phyloP scores from a whole-genome alignment of 1,140 invertebrate species.

The Luehdorfia chinensis region DNA sequence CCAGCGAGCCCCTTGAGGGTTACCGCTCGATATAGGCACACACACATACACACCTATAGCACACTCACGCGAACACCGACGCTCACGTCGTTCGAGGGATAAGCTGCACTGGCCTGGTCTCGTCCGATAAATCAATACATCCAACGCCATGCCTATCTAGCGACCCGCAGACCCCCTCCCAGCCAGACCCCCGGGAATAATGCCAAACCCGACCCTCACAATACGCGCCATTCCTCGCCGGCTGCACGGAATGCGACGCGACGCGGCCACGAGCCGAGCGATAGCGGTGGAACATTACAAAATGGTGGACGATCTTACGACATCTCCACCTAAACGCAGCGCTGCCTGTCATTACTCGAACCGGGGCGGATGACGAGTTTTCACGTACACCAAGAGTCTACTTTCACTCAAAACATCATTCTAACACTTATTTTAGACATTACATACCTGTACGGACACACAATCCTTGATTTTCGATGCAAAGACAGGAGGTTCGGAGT shows the following conservation, averaged over 20 bases:
- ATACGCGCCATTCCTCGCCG: constrained; percentile 57
- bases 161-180: constrained; percentile 58
- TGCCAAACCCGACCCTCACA: constrained; percentile 63
- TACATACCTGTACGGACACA: constrained; percentile 80
- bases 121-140: constrained; percentile 75
- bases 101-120: constrained; percentile 67
- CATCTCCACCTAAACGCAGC: constrained; percentile 72
- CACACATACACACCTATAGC: constrained; percentile 44
- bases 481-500: constrained; percentile 74
- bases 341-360: constrained; percentile 69
- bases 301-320: constrained; percentile 78
- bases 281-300: constrained; percentile 74
- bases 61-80: constrained; percentile 65
- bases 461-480: constrained; percentile 79
- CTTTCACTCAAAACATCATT: constrained; percentile 69
- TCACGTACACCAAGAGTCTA: constrained; percentile 69
- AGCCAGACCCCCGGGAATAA: constrained; percentile 65
- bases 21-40: constrained; percentile 71
- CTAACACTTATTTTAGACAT: constrained; percentile 43
- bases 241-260: constrained; percentile 67
- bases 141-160: constrained; percentile 54
- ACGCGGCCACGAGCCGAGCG: constrained; percentile 68
- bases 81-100: constrained; percentile 56
- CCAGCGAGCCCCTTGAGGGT: constrained; percentile 73
- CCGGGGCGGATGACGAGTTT: constrained; percentile 73